Percentiles rank a stretch among this genome's conserved stretches.
phyloP scores from a whole-genome alignment of 2,797 vertebrate genomes.

The Cynodonichthys magdalenae region DNA sequence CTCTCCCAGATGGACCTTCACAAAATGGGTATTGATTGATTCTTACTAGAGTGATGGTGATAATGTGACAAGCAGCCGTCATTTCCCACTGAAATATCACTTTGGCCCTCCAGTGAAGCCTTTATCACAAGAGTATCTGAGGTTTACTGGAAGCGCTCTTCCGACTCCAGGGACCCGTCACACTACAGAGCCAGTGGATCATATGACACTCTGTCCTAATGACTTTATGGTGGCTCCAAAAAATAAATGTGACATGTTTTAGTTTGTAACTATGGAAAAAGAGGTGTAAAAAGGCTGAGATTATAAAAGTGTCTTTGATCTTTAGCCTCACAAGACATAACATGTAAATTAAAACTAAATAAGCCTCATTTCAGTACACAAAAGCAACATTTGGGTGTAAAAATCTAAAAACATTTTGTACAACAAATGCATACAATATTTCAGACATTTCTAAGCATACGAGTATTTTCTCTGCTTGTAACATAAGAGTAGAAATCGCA shows the following conservation, averaged over 20 bases:
- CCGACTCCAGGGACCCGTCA: conserved; percentile 49
- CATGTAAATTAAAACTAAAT: too few species aligned
- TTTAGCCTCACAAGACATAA: neutral
- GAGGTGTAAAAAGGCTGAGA: neutral
- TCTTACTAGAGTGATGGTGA: conserved; percentile 64
- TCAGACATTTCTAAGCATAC: too few species aligned
- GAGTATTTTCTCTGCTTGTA: too few species aligned
- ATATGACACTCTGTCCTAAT: conserved; percentile 65
- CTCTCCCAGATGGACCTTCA: conserved; percentile 50
- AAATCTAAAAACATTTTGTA: too few species aligned
- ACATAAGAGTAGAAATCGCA: too few species aligned
- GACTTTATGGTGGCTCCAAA: conserved; percentile 42
- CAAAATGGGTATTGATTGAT: conserved; percentile 74
- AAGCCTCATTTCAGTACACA: too few species aligned
- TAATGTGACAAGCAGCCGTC: conserved; percentile 77
- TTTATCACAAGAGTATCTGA: conserved; percentile 67
- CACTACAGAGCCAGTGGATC: conserved; percentile 55
- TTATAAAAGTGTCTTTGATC: neutral
- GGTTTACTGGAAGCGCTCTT: conserved; percentile 67
- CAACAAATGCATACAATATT: too few species aligned
- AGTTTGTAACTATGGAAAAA: conserved; percentile 7
- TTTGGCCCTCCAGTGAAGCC: conserved; percentile 57
- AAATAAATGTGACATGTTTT: conserved; percentile 38
- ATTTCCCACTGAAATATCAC: conserved; percentile 72
- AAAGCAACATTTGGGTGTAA: too few species aligned